Evolutionary conservation across 2,797 vertebrate species (phyloP), one percentile per base, ranked within the genome.

Genomic region (Ibycter americanus): DNA sequence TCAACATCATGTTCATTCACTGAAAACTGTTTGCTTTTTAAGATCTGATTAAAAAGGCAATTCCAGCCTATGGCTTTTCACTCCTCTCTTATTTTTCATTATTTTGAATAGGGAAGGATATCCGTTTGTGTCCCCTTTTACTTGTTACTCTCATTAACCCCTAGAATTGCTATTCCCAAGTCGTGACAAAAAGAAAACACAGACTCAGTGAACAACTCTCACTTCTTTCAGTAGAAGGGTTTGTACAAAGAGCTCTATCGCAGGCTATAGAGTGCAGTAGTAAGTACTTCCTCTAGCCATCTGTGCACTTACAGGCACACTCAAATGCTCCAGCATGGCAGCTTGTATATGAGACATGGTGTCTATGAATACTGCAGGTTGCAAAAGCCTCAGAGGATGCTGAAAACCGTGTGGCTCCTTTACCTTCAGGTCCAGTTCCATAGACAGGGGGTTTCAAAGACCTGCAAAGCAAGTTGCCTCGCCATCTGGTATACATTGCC

Each of bases 291-390:
- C 59, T 55, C 32, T 26, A 13, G n/a, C 10, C 46, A 63, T 27
- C 76, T 2, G 1, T 29, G 46, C 54, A 56, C 49, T n/a, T 38
- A 18, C n/a, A 34, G 47, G 16, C 2, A 0, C 6, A 4, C 67
- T 62, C 55, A 34, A 21, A 70, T 59, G 58, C 62, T 67, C 23
- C 20, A 2, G 26, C 59, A 2, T 1, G 8, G 26, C 86, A 40
- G 44, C 52, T 46, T 6, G 1, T 59, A 8, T 47, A 18, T 23
- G 18, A 54, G 55, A 36, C 26, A 8, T 1, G 5, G 22, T 59
- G 11, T 29, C 11, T 13, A 6, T 5, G 10, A 77, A 46, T 34
- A 32, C 44, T 32, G 40, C 54, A 63, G 67, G 46, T 27, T 40
- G 61, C 65, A 65, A 4, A 31, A 29, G 7, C 38, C 70, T 82